Evolutionary conservation across 2,113 vertebrate species (phyloP), one percentile per base, ranked within the genome.

Genomic region (Aptenodytes forsteri): DNA sequence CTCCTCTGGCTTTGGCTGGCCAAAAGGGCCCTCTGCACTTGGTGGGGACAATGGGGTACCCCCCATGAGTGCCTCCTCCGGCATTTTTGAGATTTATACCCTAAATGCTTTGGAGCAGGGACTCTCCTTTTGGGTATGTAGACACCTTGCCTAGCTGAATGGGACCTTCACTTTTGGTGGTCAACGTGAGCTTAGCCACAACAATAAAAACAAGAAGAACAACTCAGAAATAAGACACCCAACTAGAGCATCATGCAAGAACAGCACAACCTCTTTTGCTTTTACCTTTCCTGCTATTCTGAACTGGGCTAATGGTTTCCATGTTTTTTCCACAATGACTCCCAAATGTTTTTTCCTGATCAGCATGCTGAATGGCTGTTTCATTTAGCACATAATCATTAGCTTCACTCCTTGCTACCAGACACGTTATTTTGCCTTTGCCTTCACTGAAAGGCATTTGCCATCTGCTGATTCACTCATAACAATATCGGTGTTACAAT

Each of bases 301-400:
- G 54, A 82, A 64, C 59, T 0, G 0, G 70, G 44, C 17, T 97
- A 97, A 97, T 96, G 80, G 64, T 93, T 97, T 97, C 97, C 97
- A 96, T 95, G 90, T 72, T 97, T 96, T 91, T 96, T 91, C 94
- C 96, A 94, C 85, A 87, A 87, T 75, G 93, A 94, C 70, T 95
- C 92, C 64, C 87, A 97, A 96, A 97, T 95, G 96, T 89, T 98
- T 97, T 96, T 98, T 95, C 93, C 97, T 88, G 91, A 94, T 50
- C 89, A 72, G 55, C 58, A 61, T 27, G 69, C 58, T 89, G 91
- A 94, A 96, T 83, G 93, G 93, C 92, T 95, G 92, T 96, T 97
- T 93, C 95, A 87, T 97, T 97, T 94, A 94, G 87, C 96, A 97
- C 93, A 77, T 97, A 87, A 97, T 95, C 93, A 94, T 96, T 95